Conservation (phyloP, 2,888 invertebrate species). For the Microplitis manilae region DNA sequence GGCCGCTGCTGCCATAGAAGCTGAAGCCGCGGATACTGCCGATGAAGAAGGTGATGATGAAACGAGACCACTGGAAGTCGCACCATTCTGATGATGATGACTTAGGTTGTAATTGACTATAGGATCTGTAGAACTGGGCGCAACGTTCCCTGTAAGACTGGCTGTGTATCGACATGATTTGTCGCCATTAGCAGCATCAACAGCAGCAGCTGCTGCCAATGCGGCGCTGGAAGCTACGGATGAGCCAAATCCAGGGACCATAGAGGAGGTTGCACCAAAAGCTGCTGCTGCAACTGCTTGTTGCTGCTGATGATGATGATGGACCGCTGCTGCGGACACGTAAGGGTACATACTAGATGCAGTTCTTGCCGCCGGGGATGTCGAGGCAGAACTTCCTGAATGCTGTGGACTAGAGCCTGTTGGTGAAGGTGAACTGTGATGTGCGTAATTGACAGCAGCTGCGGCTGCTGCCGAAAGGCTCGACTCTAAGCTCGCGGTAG, state of each 20-base stretch:
- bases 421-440: constrained; percentile 74
- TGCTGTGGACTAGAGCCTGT: constrained; percentile 82
- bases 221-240: constrained; percentile 73
- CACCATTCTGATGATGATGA: constrained; percentile 80
- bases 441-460: constrained; percentile 87
- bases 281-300: constrained; percentile 78
- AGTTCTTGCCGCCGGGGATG: constrained; percentile 75
- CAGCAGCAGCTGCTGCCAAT: constrained; percentile 77
- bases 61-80: constrained; percentile 68
- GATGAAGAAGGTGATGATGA: constrained; percentile 76
- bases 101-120: constrained; percentile 88
- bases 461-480: constrained; percentile 77
- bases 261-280: constrained; percentile 79
- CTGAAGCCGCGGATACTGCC: constrained; percentile 79
- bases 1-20: constrained; percentile 81
- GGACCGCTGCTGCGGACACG: constrained; percentile 82
- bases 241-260: constrained; percentile 77
- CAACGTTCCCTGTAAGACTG: constrained; percentile 76
- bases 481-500: constrained; percentile 79
- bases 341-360: constrained; percentile 93
- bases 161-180: constrained; percentile 87
- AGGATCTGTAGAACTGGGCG: constrained; percentile 77
- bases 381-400: constrained; percentile 78
- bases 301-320: constrained; percentile 81
- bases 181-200: constrained; percentile 80